Evolutionary conservation across 2,797 vertebrate species (phyloP).

Genomic region (Nasua narica): DNA sequence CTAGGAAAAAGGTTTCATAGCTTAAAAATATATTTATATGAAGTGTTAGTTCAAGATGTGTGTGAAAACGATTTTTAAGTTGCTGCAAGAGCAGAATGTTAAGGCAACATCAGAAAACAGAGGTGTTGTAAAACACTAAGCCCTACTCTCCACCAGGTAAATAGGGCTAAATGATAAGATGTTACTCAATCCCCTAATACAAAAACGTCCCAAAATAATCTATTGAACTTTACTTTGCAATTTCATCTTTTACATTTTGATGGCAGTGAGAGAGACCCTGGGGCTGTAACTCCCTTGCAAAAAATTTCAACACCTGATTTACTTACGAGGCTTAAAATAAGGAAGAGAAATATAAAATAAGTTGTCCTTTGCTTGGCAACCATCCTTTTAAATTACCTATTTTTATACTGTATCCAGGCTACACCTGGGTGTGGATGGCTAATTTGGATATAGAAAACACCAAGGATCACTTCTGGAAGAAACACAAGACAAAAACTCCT

Average conservation of each 20-base stretch:
- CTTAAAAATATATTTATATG: background rate
- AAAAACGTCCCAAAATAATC: conserved; percentile 39
- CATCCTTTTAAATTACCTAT: conserved; percentile 33
- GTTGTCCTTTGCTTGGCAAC: conserved; percentile 37
- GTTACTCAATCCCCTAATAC: background rate
- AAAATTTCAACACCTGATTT: conserved; percentile 34
- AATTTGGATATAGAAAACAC: conserved; percentile 54
- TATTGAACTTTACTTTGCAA: conserved; percentile 11
- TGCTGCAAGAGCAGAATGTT: background rate
- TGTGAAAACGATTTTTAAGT: background rate
- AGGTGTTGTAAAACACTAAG: conserved; percentile 22
- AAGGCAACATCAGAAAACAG: conserved; percentile 54
- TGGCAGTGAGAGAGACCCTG: conserved; percentile 50
- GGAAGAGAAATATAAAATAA: conserved; percentile 27
- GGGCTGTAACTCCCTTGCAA: conserved; percentile 1
- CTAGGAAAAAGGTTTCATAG: background rate
- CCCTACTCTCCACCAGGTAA: background rate
- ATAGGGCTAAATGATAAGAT: conserved; percentile 5
- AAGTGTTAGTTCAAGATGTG: background rate
- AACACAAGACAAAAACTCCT: conserved; percentile 51
- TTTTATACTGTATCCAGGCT: conserved; percentile 28
- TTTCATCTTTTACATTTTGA: conserved; percentile 41
- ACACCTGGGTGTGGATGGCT: conserved; percentile 32
- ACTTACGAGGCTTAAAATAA: conserved; percentile 45
- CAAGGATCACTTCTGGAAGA: conserved; percentile 37